Evolutionary conservation across 2,113 vertebrate genomes (phyloP).

Genomic region (Felis chaus): DNA sequence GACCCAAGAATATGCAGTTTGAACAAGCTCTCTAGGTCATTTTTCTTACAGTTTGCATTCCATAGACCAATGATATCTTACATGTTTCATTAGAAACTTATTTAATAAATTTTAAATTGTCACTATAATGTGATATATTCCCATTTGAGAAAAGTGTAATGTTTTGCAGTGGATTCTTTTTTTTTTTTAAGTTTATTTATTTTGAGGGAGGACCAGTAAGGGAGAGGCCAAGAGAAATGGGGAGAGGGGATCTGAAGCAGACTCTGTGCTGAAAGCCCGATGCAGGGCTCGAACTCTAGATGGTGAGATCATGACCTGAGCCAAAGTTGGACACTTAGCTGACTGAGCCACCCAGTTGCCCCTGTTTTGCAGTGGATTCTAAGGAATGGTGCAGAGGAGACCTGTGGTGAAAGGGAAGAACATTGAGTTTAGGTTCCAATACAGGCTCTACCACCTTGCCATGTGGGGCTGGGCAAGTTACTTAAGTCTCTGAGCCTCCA

Average conservation of each 20-base stretch:
- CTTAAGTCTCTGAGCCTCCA: background rate
- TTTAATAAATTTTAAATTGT: slow-evolving; percentile 13
- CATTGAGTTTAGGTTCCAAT: background rate
- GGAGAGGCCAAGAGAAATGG: too few relatives aligned
- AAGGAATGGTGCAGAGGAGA: background rate
- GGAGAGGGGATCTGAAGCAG: too few relatives aligned
- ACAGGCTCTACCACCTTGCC: background rate
- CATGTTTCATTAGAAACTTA: background rate
- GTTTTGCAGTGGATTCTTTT: background rate
- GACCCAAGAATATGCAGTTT: background rate
- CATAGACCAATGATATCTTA: background rate
- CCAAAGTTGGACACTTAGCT: too few relatives aligned
- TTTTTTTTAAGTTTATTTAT: too few relatives aligned
- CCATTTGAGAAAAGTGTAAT: background rate
- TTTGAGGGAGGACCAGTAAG: too few relatives aligned
- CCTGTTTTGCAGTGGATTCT: background rate
- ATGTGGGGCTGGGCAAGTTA: background rate
- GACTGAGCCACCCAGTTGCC: too few relatives aligned
- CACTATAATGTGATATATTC: background rate
- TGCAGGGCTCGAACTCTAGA: too few relatives aligned
- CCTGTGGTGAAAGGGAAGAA: background rate
- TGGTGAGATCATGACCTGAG: too few relatives aligned
- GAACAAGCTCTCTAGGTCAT: slow-evolving; percentile 34
- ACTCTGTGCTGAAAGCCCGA: too few relatives aligned
- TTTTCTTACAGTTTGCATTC: background rate